Conservation (phyloP, 2,888 invertebrate genomes). For the Limnephilus marmoratus region DNA sequence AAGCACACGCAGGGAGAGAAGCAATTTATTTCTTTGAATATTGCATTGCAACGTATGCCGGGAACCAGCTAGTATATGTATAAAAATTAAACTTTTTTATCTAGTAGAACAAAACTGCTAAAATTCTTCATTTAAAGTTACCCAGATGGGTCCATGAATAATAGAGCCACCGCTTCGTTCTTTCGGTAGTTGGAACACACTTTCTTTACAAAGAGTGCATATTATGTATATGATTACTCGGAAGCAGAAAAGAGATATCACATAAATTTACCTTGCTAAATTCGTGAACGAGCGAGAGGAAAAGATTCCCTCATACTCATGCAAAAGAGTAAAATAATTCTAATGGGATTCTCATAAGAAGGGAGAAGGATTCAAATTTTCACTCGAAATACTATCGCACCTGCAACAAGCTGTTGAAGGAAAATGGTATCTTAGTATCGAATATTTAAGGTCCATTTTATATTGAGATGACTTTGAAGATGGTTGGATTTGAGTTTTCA, state of each 20-base stretch:
- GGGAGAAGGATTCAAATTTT: constrained; percentile 59
- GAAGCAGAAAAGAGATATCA: constrained; percentile 49
- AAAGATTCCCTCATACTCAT: constrained; percentile 56
- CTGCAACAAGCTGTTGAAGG: not conserved
- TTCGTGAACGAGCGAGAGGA: constrained; percentile 43
- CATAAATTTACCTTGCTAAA: constrained; percentile 21
- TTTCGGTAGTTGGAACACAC: not conserved
- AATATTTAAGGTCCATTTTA: constrained; percentile 14
- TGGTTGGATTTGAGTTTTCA: constrained; percentile 20
- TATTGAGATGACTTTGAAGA: not conserved
- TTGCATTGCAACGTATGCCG: too few species aligned
- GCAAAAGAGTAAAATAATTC: constrained; percentile 64
- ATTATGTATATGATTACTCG: constrained; percentile 57
- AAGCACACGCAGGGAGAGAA: too few species aligned
- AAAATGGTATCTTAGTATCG: not conserved
- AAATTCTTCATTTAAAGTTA: not conserved
- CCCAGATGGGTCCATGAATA: not conserved
- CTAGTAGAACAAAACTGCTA: not conserved
- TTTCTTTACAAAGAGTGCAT: constrained; percentile 61
- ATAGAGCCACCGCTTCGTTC: not conserved
- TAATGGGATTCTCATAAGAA: constrained; percentile 65
- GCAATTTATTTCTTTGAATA: too few species aligned
- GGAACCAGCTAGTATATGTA: too few species aligned
- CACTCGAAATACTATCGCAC: constrained; percentile 6
- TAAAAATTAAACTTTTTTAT: not conserved